phyloP scores from a whole-genome alignment of 1,140 invertebrate genomes.

The Eciton burchellii region DNA sequence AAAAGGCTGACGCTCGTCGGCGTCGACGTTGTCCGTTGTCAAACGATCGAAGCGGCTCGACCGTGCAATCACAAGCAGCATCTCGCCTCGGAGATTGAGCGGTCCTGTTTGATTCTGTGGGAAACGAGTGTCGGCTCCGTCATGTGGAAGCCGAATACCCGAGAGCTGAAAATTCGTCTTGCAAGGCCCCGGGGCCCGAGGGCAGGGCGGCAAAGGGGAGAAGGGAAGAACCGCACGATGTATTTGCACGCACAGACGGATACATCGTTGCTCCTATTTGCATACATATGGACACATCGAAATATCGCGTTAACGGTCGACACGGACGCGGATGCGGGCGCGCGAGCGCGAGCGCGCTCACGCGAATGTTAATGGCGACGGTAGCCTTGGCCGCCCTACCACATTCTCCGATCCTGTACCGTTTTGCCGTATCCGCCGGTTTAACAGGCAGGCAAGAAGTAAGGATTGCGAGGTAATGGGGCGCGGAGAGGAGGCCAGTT shows the following conservation, averaged over 20 bases:
- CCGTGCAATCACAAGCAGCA: too few species aligned
- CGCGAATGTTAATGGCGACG: conserved; percentile 76
- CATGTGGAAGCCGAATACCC: not conserved
- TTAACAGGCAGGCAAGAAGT: conserved; percentile 76
- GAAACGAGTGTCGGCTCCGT: not conserved
- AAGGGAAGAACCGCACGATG: conserved; percentile 58
- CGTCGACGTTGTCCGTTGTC: too few species aligned
- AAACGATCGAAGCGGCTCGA: too few species aligned
- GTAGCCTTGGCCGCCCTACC: conserved; percentile 75
- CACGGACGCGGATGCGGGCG: conserved; percentile 42
- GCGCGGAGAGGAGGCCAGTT: conserved; percentile 62
- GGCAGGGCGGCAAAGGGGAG: conserved; percentile 12
- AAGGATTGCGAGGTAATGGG: conserved; percentile 71
- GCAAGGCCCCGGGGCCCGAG: not conserved
- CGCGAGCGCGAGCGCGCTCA: conserved; percentile 35
- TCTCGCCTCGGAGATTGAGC: not conserved
- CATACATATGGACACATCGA: conserved; percentile 76
- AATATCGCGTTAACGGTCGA: conserved; percentile 68
- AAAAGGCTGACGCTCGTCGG: too few species aligned
- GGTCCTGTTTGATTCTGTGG: not conserved
- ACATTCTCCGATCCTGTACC: conserved; percentile 79
- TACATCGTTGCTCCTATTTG: conserved; percentile 67
- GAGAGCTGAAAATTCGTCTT: conserved; percentile 47
- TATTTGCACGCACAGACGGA: conserved; percentile 57
- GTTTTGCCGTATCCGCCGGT: conserved; percentile 76